phyloP scores from a whole-genome alignment of 2,113 vertebrate species.

The Gallinago paraguaiae region DNA sequence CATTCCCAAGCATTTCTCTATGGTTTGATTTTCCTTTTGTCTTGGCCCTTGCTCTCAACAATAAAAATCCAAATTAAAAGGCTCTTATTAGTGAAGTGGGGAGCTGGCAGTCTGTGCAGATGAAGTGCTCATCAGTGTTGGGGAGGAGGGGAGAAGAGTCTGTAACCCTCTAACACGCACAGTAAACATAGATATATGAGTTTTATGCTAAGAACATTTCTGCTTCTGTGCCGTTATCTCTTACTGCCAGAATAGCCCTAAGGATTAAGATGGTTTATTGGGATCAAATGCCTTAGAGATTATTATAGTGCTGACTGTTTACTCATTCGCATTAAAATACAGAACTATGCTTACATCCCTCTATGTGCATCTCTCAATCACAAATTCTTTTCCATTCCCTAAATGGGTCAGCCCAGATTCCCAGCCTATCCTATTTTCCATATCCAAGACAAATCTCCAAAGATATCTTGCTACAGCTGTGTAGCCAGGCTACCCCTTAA shows the following conservation, averaged over 20 bases:
- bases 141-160: not conserved
- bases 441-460: constrained; percentile 8
- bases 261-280: constrained; percentile 81
- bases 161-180: not conserved
- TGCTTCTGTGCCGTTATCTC: constrained; percentile 76
- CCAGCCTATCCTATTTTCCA: constrained; percentile 11
- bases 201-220: constrained; percentile 77
- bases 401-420: not conserved
- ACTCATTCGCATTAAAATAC: constrained; percentile 71
- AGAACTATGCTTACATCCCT: constrained; percentile 48
- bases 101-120: not conserved
- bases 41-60: not conserved
- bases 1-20: not conserved
- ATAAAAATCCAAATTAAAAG: constrained; percentile 25
- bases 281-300: constrained; percentile 80
- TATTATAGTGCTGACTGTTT: constrained; percentile 73
- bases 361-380: not conserved
- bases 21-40: not conserved
- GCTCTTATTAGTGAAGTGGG: not conserved
- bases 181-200: constrained; percentile 9
- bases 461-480: not conserved
- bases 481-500: not conserved
- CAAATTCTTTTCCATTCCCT: not conserved
- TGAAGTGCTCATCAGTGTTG: not conserved
- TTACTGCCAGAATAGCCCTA: constrained; percentile 77